phyloP scores from a whole-genome alignment of 2,113 vertebrate genomes.

The Lagopus muta region DNA sequence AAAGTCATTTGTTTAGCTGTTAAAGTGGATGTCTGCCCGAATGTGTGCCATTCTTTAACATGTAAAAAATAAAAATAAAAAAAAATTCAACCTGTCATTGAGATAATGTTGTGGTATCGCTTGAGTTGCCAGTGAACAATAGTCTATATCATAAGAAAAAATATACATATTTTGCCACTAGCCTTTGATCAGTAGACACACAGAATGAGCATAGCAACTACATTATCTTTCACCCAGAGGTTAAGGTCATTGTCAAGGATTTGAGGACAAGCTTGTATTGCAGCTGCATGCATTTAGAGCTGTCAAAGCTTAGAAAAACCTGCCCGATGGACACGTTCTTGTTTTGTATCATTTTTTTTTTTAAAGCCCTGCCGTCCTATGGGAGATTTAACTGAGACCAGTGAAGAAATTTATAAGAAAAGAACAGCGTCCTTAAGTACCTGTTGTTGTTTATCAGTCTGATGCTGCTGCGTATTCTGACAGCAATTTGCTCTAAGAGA shows the following conservation, averaged over 20 bases:
- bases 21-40: not conserved
- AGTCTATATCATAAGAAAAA: conserved; percentile 60
- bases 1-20: conserved; percentile 18
- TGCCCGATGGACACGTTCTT: conserved; percentile 61
- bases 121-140: conserved; percentile 63
- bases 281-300: conserved; percentile 73
- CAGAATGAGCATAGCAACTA: conserved; percentile 71
- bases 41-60: conserved; percentile 43
- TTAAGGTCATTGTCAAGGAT: conserved; percentile 76
- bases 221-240: conserved; percentile 77
- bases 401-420: not conserved
- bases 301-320: conserved; percentile 73
- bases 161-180: conserved; percentile 64
- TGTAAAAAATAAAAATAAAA: not conserved
- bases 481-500: not conserved
- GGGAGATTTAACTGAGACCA: conserved; percentile 66
- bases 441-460: not conserved
- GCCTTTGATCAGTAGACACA: conserved; percentile 71
- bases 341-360: conserved; percentile 16
- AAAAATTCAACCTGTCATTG: conserved; percentile 49
- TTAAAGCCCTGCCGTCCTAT: conserved; percentile 3
- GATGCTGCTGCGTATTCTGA: not conserved
- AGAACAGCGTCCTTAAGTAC: conserved; percentile 29
- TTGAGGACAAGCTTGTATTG: conserved; percentile 74
- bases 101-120: conserved; percentile 65